Evolutionary conservation across 2,113 vertebrate genomes (phyloP).

Genomic region (Tragelaphus strepsiceros): DNA sequence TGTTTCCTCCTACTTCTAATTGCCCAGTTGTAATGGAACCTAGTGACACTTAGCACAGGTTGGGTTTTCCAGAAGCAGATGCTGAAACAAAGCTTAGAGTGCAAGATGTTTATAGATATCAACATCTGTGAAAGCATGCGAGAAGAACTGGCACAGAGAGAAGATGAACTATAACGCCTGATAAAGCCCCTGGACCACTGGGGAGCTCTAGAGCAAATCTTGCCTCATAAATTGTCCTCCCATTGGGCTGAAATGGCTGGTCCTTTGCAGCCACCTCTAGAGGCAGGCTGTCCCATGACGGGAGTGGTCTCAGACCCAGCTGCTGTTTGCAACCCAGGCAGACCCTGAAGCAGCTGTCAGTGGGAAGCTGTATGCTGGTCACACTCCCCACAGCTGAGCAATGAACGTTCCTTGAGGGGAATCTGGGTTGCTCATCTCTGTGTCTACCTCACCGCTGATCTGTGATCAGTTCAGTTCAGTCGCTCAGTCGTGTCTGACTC

Average conservation of each 20-base stretch:
- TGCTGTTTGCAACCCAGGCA: neutral
- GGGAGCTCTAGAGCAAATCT: neutral
- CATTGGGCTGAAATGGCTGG: neutral
- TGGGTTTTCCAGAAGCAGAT: neutral
- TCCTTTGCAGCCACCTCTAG: neutral
- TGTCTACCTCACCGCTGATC: neutral
- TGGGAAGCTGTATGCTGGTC: neutral
- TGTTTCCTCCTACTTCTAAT: neutral
- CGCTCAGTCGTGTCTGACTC: rapidly evolving
- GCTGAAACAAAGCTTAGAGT: neutral
- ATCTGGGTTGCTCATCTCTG: neutral
- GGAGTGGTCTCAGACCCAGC: neutral
- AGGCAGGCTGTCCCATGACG: neutral
- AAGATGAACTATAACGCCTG: no score
- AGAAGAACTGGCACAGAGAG: neutral
- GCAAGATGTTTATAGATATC: neutral
- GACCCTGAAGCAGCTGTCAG: neutral
- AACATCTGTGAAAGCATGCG: neutral
- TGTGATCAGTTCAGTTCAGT: neutral
- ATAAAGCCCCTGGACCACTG: no score
- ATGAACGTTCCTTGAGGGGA: neutral
- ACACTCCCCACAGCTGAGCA: neutral
- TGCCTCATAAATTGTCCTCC: neutral
- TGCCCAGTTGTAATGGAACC: neutral
- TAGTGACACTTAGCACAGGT: neutral